Evolutionary conservation across 2,113 vertebrate species (phyloP), one percentile per base, ranked within the genome.

Genomic region (Lophius piscatorius): DNA sequence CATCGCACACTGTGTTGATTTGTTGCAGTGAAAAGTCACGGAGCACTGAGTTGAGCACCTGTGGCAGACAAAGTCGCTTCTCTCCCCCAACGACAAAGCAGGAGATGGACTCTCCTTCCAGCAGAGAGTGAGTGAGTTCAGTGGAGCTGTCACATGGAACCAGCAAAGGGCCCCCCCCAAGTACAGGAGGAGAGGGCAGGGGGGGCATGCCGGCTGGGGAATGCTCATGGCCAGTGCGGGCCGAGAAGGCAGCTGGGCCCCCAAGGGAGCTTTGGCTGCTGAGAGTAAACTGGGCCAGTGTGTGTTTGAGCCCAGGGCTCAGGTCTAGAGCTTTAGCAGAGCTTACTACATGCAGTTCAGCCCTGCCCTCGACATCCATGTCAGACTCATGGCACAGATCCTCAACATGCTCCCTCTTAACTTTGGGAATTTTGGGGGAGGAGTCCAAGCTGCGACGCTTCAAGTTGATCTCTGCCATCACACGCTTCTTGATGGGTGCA

Each of bases 261-360:
- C 97, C 97, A 9, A 99, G 83, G 0, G 97, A 99, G 73, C 94
- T 98, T 91, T 97, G 96, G 85, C 97, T 99, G 90, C 97, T 99
- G 8, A 99, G 89, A 36, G 96, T 95, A 85, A 99, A 99, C 83
- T 99, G 96, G 63, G 97, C 97, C 86, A 99, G 83, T 0, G 97
- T 99, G 87, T 98, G 96, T 78, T 99, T 98, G 74, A 99, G 91
- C 67, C 94, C 97, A 5, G 97, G 96, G 81, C 97, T 99, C 78
- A 99, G 90, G 84, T 93, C 93, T 78, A 97, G 89, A 80, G 94
- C 92, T 81, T 95, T 95, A 39, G 92, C 86, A 21, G 88, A 74
- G 71, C 89, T 54, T 50, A 80, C 77, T 39, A 87, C 76, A 18
- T 90, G 85, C 65, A 82, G 54, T 82, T 95, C 87, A 12, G 82